Conservation (phyloP, 2,888 invertebrate species). For the Aphodius sticticus region DNA sequence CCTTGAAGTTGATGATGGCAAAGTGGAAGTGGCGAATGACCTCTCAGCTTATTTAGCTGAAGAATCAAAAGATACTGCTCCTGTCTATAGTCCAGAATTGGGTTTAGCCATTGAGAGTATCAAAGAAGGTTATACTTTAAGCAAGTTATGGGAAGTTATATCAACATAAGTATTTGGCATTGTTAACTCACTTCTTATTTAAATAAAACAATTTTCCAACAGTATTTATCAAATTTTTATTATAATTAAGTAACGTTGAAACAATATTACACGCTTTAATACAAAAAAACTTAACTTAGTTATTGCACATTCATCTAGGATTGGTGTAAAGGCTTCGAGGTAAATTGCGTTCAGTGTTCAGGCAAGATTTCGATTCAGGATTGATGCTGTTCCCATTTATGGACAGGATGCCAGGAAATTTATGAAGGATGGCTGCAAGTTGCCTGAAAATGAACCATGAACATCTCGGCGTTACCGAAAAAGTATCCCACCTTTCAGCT, state of each 20-base stretch:
- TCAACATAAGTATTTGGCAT: conserved; percentile 50
- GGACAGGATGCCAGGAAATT: conserved; percentile 49
- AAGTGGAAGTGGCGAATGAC: conserved; percentile 73
- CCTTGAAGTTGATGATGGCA: conserved; percentile 74
- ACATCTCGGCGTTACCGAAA: background rate
- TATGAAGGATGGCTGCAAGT: conserved; percentile 46
- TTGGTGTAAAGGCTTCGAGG: conserved; percentile 20
- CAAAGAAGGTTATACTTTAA: conserved; percentile 88
- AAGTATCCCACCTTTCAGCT: conserved; percentile 39
- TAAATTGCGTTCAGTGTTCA: background rate
- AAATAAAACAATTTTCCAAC: conserved; percentile 26
- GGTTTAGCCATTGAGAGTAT: conserved; percentile 93
- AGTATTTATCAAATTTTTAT: conserved; percentile 5
- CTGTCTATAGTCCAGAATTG: conserved; percentile 75
- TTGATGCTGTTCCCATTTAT: conserved; percentile 50
- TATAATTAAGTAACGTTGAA: background rate
- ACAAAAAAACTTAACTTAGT: background rate
- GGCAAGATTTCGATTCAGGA: conserved; percentile 44
- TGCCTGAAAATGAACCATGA: conserved; percentile 42
- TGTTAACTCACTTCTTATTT: conserved; percentile 20
- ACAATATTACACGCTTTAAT: background rate
- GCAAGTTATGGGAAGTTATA: conserved; percentile 91
- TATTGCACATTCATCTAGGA: conserved; percentile 23
- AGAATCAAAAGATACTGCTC: conserved; percentile 64
- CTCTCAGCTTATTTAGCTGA: conserved; percentile 84